Conservation (phyloP, 1,140 invertebrate species). For the Lasioglossum baleicum region DNA sequence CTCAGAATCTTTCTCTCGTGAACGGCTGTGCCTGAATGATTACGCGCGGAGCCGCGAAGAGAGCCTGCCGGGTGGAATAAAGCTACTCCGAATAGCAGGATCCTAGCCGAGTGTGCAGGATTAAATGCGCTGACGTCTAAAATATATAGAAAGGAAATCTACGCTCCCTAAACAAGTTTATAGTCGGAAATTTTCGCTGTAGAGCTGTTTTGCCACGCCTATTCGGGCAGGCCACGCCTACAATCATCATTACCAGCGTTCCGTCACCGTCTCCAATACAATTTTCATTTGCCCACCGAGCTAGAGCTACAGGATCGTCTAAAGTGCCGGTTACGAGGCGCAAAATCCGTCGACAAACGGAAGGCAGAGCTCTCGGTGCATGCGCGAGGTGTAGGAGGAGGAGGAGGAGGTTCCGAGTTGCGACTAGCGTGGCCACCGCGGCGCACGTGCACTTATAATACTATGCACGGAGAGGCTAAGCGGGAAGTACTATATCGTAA, state of each 20-base stretch:
- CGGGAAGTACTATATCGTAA: conserved; percentile 65
- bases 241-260: too few species aligned
- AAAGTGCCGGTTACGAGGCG: conserved; percentile 9
- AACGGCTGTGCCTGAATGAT: conserved; percentile 74
- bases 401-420: conserved; percentile 19
- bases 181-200: neutral
- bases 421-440: conserved; percentile 23
- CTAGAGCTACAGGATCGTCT: neutral
- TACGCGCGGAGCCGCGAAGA: conserved; percentile 71
- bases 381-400: conserved; percentile 2
- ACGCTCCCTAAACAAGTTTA: neutral
- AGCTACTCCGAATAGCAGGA: conserved; percentile 60
- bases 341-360: conserved; percentile 50
- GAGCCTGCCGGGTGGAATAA: conserved; percentile 72
- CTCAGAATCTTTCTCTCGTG: conserved; percentile 71
- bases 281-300: too few species aligned
- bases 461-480: conserved; percentile 37
- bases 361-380: conserved; percentile 6
- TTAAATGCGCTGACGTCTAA: too few species aligned
- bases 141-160: too few species aligned
- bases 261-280: too few species aligned
- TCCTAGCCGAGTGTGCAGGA: neutral
- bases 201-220: too few species aligned
- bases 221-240: too few species aligned
- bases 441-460: conserved; percentile 60